Conservation (phyloP, 2,113 vertebrate species). For the Eidolon helvum region DNA sequence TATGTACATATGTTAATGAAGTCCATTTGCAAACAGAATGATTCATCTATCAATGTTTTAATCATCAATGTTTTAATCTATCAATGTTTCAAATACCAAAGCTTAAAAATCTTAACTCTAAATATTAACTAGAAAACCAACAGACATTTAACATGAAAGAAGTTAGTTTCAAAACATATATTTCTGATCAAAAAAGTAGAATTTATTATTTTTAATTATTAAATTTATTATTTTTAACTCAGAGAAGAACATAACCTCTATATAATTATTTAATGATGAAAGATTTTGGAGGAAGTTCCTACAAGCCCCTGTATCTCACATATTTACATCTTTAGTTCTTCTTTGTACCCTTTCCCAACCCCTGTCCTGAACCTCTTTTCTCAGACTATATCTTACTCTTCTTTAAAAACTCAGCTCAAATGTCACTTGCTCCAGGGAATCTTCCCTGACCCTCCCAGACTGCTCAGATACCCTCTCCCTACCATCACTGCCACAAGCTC, state of each 20-base stretch:
- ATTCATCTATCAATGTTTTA: not conserved
- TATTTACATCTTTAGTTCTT: not conserved
- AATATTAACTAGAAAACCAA: not conserved
- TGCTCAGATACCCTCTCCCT: not conserved
- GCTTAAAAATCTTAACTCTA: not conserved
- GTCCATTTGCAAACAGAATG: not conserved
- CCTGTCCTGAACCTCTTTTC: not conserved
- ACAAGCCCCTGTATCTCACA: not conserved
- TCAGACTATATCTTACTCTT: not conserved
- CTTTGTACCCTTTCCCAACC: not conserved
- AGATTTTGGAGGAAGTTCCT: not conserved
- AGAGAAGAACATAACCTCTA: not conserved
- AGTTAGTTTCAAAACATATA: not conserved
- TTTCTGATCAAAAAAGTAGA: slow-evolving; percentile 20
- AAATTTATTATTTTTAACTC: not conserved
- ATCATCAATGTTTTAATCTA: not conserved
- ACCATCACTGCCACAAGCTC: not conserved
- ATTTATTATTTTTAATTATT: not conserved
- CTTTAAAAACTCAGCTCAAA: not conserved
- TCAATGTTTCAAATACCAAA: not conserved
- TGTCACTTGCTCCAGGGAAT: slow-evolving; percentile 3
- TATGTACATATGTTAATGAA: not conserved
- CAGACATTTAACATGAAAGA: not conserved
- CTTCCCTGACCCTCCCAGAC: not conserved
- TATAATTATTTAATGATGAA: not conserved